Evolutionary conservation across 2,888 invertebrate species (phyloP).

Genomic region (Zootermopsis nevadensis): DNA sequence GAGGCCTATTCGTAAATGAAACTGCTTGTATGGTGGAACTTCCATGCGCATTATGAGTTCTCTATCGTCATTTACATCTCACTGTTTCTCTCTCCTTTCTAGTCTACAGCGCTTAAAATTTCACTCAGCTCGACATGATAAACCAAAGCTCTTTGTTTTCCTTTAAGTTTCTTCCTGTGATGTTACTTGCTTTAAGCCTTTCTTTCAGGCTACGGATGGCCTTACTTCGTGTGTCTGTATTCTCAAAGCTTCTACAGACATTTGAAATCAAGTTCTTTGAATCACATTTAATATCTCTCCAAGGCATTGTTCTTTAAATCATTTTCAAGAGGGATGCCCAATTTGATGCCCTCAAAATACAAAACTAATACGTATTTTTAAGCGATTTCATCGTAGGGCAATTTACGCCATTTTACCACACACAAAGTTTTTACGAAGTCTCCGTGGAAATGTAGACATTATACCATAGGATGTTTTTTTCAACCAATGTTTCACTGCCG

Average conservation of each 20-base stretch:
- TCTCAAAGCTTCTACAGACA: neutral
- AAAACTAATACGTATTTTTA: too few species aligned
- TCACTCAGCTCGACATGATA: neutral
- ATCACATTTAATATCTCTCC: neutral
- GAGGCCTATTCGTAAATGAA: neutral
- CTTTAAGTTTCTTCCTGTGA: neutral
- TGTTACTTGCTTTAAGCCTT: neutral
- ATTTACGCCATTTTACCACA: too few species aligned
- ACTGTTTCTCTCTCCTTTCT: neutral
- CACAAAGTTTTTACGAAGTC: too few species aligned
- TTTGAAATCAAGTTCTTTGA: neutral
- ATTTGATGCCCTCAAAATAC: too few species aligned
- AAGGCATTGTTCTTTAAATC: neutral
- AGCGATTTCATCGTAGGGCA: too few species aligned
- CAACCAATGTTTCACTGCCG: too few species aligned
- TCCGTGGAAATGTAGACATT: too few species aligned
- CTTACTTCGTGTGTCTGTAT: neutral
- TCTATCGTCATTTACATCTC: neutral
- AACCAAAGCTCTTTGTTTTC: neutral
- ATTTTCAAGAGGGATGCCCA: too few species aligned
- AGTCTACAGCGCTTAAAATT: neutral
- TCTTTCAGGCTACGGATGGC: neutral
- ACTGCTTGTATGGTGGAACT: neutral
- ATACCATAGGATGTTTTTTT: too few species aligned
- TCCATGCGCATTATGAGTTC: neutral